Base-by-base conservation (phyloP, 1,140 invertebrate species). In the Aethina tumida region DNA sequence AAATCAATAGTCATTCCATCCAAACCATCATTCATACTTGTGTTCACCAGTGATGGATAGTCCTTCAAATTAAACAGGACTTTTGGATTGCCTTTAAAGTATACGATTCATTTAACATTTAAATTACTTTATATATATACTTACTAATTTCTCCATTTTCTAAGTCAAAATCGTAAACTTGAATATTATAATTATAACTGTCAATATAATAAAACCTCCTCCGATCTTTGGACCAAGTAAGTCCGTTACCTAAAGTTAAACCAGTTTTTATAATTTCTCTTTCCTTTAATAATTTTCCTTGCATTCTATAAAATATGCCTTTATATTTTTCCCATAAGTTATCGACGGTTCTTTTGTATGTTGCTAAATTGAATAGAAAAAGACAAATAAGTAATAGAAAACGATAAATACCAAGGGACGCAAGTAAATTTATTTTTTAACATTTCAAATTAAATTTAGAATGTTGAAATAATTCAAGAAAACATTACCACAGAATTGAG, bases 191-290 rank as follows among this genome's bases (percentile, higher is more conserved):
- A 9, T 77, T 77, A 9, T 70, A 63, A 6, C 79, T 75, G 56
- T 87, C 82, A 3, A 81, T 81, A 52, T 78, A 86, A 57, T 81
- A 88, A 60, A 86, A 75, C 5, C 70, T 74, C 12, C 72, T 72
- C 38, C 75, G 71, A 34, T 76, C 68, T 4, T 64, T 52, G 39
- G 75, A 76, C 87, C 87, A 92, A 3, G 76, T 76, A 4, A 92
- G 55, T 0, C 88, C 87, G 57, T 92, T 93, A 18, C 83, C 82
- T 30, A 89, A 78, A 29, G 69, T 67, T 8, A 82, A n/a, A n/a
- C n/a, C n/a, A n/a, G n/a, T n/a, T n/a, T n/a, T 66, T 1, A 59
- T 52, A 2, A 41, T 43, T 6, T 66, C 18, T 26, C 58, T 45
- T 20, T 35, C 39, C 12, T 41, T 64, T 39, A 67, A 32, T 57